These are phyloP conservation scores for Acanthosepion pharaonis DNA, from an alignment of 2,888 invertebrate genomes.

Conservation along the genomic window DNA sequence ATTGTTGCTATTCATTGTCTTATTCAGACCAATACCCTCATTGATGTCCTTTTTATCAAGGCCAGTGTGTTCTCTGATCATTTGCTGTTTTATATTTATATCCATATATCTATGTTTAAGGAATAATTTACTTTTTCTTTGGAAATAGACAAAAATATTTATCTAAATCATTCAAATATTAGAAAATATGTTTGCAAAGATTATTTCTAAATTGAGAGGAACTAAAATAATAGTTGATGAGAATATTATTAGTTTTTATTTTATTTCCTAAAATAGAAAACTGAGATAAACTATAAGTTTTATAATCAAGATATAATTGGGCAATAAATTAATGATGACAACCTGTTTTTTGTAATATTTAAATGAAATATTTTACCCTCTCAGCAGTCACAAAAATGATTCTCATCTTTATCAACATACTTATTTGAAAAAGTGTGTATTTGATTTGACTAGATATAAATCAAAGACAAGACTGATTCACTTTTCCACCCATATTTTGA, in stretches of 20 bases:
- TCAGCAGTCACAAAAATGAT: neutral
- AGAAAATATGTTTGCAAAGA: neutral
- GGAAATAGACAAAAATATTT: neutral
- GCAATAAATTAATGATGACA: neutral
- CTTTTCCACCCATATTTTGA: too few relatives aligned
- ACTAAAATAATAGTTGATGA: neutral
- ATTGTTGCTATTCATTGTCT: neutral
- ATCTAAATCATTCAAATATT: neutral
- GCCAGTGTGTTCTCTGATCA: conserved; percentile 5
- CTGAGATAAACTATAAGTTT: too few relatives aligned
- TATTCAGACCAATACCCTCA: conserved; percentile 11
- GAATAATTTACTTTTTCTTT: neutral
- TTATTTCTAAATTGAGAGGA: too few relatives aligned
- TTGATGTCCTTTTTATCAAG: neutral
- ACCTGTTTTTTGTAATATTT: neutral
- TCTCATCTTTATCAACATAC: too few relatives aligned
- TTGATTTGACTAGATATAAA: too few relatives aligned
- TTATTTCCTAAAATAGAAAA: neutral
- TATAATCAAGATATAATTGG: too few relatives aligned
- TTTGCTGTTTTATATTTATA: neutral
- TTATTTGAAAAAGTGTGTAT: too few relatives aligned
- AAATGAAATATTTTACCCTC: neutral
- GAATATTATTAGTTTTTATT: neutral
- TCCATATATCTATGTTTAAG: neutral
- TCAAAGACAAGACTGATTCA: too few relatives aligned